Evolutionary conservation across 2,113 vertebrate genomes (phyloP), one percentile per base, ranked within the genome.

Genomic region (Pollachius pollachius): DNA sequence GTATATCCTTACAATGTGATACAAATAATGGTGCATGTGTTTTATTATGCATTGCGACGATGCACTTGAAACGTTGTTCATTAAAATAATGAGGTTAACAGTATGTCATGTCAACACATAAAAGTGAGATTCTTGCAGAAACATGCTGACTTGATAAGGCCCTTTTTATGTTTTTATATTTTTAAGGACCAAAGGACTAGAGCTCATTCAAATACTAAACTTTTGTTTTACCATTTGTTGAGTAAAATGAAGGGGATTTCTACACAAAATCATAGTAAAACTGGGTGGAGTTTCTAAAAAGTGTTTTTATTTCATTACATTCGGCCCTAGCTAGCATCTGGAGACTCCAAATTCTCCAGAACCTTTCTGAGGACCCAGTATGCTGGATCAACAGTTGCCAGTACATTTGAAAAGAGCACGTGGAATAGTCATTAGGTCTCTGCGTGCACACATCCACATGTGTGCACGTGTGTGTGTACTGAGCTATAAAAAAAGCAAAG

Each of bases 341-440:
- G 78, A 86, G 71, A 68, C 80, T 79, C 63, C 81, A 72, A 65
- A 75, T 21, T 74, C 63, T 81, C 23, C 83, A 74, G 63, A 84
- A 74, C 67, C 69, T 84, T 85, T 57, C 68, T 72, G 60, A 82
- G 74, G 76, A 79, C 67, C 69, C 58, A 64, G 66, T 81, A 68
- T 75, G 68, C 69, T 75, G 48, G 64, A 61, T 37, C 48, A 62
- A 16, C 5, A 30, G 56, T n/a, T 79, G 83, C 84, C 79, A 84
- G 70, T 65, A 87, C 82, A 86, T 85, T 78, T 89, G 81, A 88
- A 74, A 8, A 19, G 74, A 78, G 71, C 88, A 88, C 71, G 71
- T 87, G 88, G 87, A 87, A 88, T 81, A 89, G 66, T 59, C 76
- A 90, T 89, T 82, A 82, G 58, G 54, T 59, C 25, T 34, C 25